phyloP scores from a whole-genome alignment of 2,797 vertebrate genomes.

The Molossus alvarezi region DNA sequence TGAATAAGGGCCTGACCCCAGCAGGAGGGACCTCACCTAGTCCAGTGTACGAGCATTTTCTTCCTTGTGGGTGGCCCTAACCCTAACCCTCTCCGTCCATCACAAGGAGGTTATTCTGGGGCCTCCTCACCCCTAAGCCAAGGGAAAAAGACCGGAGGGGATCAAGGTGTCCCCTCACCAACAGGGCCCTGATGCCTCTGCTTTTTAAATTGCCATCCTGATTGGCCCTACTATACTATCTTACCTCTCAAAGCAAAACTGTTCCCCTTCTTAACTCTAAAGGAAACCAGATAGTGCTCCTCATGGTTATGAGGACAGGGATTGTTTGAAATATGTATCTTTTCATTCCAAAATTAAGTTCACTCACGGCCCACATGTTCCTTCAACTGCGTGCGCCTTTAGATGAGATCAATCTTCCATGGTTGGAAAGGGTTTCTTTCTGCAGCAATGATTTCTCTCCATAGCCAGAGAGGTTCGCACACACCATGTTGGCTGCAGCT shows the following conservation, averaged over 20 bases:
- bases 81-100: neutral
- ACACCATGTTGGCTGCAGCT: neutral
- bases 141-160: neutral
- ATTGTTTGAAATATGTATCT: neutral
- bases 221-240: neutral
- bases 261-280: neutral
- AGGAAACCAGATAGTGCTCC: neutral
- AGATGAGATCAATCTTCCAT: neutral
- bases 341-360: conserved; percentile 4
- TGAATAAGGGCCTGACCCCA: conserved; percentile 85
- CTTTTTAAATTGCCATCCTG: neutral
- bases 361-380: neutral
- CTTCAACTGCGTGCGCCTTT: neutral
- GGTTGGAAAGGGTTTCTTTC: conserved; percentile 2
- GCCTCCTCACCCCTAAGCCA: neutral
- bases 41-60: neutral
- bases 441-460: neutral
- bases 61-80: neutral
- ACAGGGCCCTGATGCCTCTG: neutral
- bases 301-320: neutral
- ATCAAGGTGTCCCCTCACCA: neutral
- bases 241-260: neutral
- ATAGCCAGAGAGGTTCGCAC: neutral
- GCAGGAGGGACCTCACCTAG: neutral
- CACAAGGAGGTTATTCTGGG: neutral